A percentile compares a stretch with the other conserved stretches of the same genome.
Evolutionary conservation across 2,113 vertebrate species (phyloP).

Genomic region (Arenaria interpres): DNA sequence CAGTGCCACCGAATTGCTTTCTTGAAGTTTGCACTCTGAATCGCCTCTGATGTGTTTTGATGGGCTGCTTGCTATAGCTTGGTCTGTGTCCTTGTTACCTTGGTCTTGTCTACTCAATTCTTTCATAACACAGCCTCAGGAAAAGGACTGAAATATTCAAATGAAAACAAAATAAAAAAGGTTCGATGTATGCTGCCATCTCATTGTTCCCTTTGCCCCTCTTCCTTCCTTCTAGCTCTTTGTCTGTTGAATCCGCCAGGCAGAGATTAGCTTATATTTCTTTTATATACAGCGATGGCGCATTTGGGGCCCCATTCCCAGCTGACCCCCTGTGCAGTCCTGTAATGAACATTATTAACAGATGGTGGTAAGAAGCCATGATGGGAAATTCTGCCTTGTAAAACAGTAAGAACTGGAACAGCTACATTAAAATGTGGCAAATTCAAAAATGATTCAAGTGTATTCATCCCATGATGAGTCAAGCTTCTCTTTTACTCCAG

Average conservation of each 20-base stretch:
- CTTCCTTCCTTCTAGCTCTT: not conserved
- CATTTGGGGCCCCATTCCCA: not conserved
- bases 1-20: not conserved
- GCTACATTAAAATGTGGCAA: not conserved
- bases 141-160: not conserved
- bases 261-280: not conserved
- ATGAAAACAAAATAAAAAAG: not conserved
- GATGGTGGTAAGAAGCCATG: not conserved
- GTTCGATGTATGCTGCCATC: not conserved
- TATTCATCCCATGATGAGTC: not conserved
- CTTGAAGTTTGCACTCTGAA: not conserved
- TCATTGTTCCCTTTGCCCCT: not conserved
- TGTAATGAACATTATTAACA: not conserved
- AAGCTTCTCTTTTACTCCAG: not conserved
- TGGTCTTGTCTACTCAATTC: not conserved
- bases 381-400: not conserved
- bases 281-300: not conserved
- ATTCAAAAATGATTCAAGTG: not conserved
- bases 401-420: not conserved
- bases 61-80: not conserved
- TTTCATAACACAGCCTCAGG: slow-evolving; percentile 34
- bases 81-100: not conserved
- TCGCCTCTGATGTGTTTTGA: slow-evolving; percentile 5
- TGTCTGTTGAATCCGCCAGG: not conserved
- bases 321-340: not conserved